phyloP scores from a whole-genome alignment of 2,113 vertebrate species.

The Antigone vipio region DNA sequence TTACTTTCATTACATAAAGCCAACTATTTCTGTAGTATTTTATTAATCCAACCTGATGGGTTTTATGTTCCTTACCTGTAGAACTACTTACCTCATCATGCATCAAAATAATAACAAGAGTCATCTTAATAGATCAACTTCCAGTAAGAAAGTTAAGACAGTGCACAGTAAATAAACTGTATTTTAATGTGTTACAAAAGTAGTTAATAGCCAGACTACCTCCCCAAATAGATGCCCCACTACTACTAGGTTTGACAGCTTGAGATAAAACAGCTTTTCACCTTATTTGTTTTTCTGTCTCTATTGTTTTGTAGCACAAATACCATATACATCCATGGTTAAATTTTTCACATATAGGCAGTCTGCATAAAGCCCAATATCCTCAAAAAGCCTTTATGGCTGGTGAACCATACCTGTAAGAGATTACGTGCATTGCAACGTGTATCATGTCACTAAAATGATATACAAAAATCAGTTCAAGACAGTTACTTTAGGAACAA shows the following conservation, averaged over 20 bases:
- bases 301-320: neutral
- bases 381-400: neutral
- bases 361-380: neutral
- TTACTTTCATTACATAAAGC: neutral
- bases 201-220: neutral
- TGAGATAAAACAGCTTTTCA: neutral
- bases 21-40: neutral
- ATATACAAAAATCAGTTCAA: neutral
- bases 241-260: neutral
- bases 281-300: neutral
- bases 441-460: neutral
- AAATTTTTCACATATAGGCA: neutral
- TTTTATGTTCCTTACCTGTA: slow-evolving; percentile 25
- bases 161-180: slow-evolving; percentile 16
- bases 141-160: slow-evolving; percentile 24
- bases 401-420: neutral
- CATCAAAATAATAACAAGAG: neutral
- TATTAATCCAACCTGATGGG: neutral
- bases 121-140: neutral
- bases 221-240: neutral
- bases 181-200: slow-evolving; percentile 33
- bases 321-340: neutral
- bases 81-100: slow-evolving; percentile 45
- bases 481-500: neutral
- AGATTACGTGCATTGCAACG: neutral